These are phyloP conservation scores for Congeria kusceri DNA, from an alignment of 2,888 invertebrate species.

Conservation along the genomic window DNA sequence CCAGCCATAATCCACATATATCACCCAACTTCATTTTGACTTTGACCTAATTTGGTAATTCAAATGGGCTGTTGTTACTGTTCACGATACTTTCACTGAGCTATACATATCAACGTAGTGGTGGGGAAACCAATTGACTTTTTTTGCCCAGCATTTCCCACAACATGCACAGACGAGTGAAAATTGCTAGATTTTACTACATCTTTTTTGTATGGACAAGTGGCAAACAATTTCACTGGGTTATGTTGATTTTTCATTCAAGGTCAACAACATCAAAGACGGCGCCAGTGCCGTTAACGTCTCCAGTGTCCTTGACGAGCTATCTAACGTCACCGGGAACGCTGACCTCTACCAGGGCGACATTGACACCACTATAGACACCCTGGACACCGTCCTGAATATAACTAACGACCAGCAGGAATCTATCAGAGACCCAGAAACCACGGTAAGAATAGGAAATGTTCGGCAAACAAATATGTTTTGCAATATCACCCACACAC, in stretches of 20 bases:
- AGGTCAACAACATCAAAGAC: constrained; percentile 39
- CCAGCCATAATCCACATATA: too few relatives aligned
- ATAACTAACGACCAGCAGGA: constrained; percentile 9
- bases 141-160: too few relatives aligned
- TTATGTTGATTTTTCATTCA: not conserved
- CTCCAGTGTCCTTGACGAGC: constrained; percentile 23
- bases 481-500: not conserved
- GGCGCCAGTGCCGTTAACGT: constrained; percentile 17
- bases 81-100: too few relatives aligned
- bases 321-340: constrained; percentile 30
- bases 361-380: constrained; percentile 24
- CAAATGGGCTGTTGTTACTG: too few relatives aligned
- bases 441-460: too few relatives aligned
- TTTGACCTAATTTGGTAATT: too few relatives aligned
- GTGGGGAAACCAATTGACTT: too few relatives aligned
- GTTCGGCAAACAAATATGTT: not conserved
- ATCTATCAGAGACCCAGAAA: too few relatives aligned
- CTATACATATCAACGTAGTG: too few relatives aligned
- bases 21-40: too few relatives aligned
- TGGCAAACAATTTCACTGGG: not conserved
- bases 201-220: not conserved
- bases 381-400: constrained; percentile 9
- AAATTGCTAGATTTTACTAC: not conserved
- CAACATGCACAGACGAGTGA: not conserved
- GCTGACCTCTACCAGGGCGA: constrained; percentile 44